Evolutionary conservation across 1,140 invertebrate genomes (phyloP).

Genomic region (Atta texana): DNA sequence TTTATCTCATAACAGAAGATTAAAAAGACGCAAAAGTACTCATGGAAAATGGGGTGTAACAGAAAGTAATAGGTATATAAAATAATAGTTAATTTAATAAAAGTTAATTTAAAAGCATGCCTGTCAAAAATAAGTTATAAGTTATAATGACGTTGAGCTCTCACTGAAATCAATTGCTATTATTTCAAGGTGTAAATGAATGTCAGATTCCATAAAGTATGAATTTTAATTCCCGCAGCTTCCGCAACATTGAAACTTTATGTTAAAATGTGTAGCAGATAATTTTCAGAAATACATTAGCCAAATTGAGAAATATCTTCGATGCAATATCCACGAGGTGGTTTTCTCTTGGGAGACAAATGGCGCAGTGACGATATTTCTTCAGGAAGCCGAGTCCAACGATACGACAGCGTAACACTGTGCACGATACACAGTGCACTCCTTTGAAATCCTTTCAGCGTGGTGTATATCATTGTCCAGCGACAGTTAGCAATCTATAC

Average conservation of each 20-base stretch:
- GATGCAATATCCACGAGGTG: slow-evolving; percentile 29
- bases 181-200: background rate
- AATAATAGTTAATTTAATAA: slow-evolving; percentile 4
- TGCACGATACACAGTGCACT: slow-evolving; percentile 10
- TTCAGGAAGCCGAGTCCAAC: slow-evolving; percentile 29
- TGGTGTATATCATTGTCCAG: slow-evolving; percentile 70
- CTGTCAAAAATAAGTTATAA: background rate
- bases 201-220: background rate
- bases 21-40: slow-evolving; percentile 7
- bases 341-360: slow-evolving; percentile 34
- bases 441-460: slow-evolving; percentile 63
- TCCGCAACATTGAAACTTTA: background rate
- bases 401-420: slow-evolving; percentile 14
- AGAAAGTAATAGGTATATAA: background rate
- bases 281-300: slow-evolving; percentile 25
- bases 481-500: slow-evolving; percentile 72
- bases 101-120: background rate
- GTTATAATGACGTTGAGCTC: background rate
- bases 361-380: slow-evolving; percentile 47
- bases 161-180: background rate
- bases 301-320: slow-evolving; percentile 34
- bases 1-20: slow-evolving; percentile 2
- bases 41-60: background rate
- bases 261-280: background rate
- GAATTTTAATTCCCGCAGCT: slow-evolving; percentile 5